phyloP scores from a whole-genome alignment of 2,888 invertebrate species.

The Volucella inanis region DNA sequence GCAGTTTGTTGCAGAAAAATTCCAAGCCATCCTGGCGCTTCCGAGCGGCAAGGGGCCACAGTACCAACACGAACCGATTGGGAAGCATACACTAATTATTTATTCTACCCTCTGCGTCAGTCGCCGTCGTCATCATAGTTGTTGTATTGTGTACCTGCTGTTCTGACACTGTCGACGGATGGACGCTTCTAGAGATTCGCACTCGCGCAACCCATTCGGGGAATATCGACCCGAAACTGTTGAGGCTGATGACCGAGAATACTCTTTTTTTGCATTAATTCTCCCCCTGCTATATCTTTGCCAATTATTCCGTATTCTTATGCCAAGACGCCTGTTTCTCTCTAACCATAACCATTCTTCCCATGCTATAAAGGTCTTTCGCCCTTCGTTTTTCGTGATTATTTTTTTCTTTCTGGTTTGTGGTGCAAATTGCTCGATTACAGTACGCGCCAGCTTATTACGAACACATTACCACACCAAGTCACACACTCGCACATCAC shows the following conservation, averaged over 20 bases:
- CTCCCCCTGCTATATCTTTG: slow-evolving; percentile 8
- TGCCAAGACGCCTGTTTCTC: slow-evolving; percentile 19
- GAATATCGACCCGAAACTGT: slow-evolving; percentile 66
- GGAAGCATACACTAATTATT: slow-evolving; percentile 58
- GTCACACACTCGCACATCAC: slow-evolving; percentile 1
- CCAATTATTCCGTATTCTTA: slow-evolving; percentile 36
- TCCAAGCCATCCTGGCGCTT: slow-evolving; percentile 31
- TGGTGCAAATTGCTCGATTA: slow-evolving; percentile 65
- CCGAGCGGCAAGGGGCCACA: slow-evolving; percentile 1
- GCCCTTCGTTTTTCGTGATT: slow-evolving; percentile 35
- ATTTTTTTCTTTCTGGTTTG: slow-evolving; percentile 26
- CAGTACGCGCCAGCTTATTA: slow-evolving; percentile 65
- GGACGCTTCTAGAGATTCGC: slow-evolving; percentile 14
- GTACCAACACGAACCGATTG: slow-evolving; percentile 37
- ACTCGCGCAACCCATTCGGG: slow-evolving; percentile 44
- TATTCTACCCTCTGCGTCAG: slow-evolving; percentile 36
- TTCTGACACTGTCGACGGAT: slow-evolving; percentile 3
- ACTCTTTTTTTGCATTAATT: slow-evolving; percentile 31
- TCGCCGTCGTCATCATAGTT: too few relatives aligned
- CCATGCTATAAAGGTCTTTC: slow-evolving; percentile 39
- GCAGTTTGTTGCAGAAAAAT: slow-evolving; percentile 11
- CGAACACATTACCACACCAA: slow-evolving; percentile 58
- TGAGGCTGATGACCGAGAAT: slow-evolving; percentile 71
- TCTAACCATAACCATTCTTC: slow-evolving; percentile 3
- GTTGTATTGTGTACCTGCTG: slow-evolving; percentile 16